Conservation (phyloP, 2,888 invertebrate genomes). For the Lypha dubia region DNA sequence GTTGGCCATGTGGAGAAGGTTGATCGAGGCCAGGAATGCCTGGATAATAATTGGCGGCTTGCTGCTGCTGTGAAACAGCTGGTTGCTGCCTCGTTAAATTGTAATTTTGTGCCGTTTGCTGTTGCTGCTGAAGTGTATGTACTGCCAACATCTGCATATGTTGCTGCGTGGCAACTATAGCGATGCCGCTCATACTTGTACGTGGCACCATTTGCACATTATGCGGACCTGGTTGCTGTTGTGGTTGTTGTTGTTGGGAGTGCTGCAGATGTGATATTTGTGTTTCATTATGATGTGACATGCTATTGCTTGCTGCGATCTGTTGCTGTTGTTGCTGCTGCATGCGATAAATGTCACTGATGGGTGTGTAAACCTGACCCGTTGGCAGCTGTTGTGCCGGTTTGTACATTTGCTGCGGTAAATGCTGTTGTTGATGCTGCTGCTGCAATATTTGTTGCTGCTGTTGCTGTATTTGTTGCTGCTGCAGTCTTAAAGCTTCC, state of each 20-base stretch:
- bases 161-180: slow-evolving; percentile 80
- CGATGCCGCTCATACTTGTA: slow-evolving; percentile 82
- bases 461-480: slow-evolving; percentile 68
- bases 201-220: slow-evolving; percentile 76
- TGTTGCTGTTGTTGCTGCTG: slow-evolving; percentile 79
- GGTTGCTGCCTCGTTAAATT: slow-evolving; percentile 62
- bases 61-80: slow-evolving; percentile 50
- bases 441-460: slow-evolving; percentile 51
- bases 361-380: slow-evolving; percentile 79
- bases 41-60: slow-evolving; percentile 68
- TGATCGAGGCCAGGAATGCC: slow-evolving; percentile 73
- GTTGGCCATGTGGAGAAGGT: slow-evolving; percentile 50
- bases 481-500: slow-evolving; percentile 77
- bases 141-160: slow-evolving; percentile 78
- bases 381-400: slow-evolving; percentile 74
- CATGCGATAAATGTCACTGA: slow-evolving; percentile 80
- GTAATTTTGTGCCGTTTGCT: slow-evolving; percentile 77
- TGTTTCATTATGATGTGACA: slow-evolving; percentile 73
- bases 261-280: slow-evolving; percentile 76
- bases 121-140: slow-evolving; percentile 76
- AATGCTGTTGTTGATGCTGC: slow-evolving; percentile 72
- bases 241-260: slow-evolving; percentile 73
- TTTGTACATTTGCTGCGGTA: slow-evolving; percentile 73
- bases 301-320: slow-evolving; percentile 75
- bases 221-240: slow-evolving; percentile 76